Evolutionary conservation across 2,888 invertebrate species (phyloP).

Genomic region (Drosophila rubida): DNA sequence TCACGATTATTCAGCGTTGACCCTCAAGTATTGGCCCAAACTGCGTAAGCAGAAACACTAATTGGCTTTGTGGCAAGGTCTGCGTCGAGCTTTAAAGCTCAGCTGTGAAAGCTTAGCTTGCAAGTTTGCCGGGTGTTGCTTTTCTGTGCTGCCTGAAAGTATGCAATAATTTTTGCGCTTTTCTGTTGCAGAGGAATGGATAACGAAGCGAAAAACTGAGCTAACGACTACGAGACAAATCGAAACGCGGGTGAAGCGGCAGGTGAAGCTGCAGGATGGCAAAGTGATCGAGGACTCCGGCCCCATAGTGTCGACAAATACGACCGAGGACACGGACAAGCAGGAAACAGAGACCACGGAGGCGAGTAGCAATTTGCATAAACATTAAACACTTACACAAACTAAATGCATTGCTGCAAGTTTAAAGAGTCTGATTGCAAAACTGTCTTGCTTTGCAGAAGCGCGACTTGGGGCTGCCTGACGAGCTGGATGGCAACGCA

Average conservation of each 20-base stretch:
- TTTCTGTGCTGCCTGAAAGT: neutral
- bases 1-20: slow-evolving; percentile 9
- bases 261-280: slow-evolving; percentile 95
- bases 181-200: slow-evolving; percentile 92
- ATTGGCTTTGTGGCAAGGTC: neutral
- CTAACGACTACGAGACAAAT: slow-evolving; percentile 95
- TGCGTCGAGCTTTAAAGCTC: neutral
- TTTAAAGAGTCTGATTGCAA: too few species aligned
- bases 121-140: neutral
- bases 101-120: neutral
- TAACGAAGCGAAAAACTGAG: slow-evolving; percentile 95
- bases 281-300: slow-evolving; percentile 95
- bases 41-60: neutral
- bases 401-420: too few species aligned
- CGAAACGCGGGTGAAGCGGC: slow-evolving; percentile 94
- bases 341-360: slow-evolving; percentile 95
- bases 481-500: slow-evolving; percentile 66
- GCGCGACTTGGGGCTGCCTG: slow-evolving; percentile 82
- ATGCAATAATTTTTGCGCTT: neutral
- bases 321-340: slow-evolving; percentile 95
- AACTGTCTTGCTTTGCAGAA: slow-evolving; percentile 56
- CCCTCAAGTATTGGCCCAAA: slow-evolving; percentile 3
- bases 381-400: too few species aligned
- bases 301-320: slow-evolving; percentile 95
- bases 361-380: slow-evolving; percentile 83